A percentile compares a stretch with the other conserved stretches of the same genome.
phyloP scores from a whole-genome alignment of 2,113 vertebrate genomes.

The Gnathonemus longibarbis region DNA sequence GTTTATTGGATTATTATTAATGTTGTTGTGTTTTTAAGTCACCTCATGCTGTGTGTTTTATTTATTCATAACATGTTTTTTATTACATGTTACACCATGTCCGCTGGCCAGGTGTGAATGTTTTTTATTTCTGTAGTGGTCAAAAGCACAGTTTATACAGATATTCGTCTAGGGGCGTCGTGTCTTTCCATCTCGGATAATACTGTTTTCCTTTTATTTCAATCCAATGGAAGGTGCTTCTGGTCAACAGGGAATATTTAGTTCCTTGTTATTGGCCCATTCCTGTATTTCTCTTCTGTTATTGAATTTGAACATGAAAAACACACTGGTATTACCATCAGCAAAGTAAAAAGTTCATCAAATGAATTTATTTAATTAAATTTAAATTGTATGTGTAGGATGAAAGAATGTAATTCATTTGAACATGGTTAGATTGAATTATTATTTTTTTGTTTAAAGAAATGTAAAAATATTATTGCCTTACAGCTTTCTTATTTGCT shows the following conservation, averaged over 20 bases:
- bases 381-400: neutral
- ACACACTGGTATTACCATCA: slow-evolving; percentile 17
- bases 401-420: neutral
- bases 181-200: slow-evolving; percentile 23
- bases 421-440: neutral
- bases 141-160: neutral
- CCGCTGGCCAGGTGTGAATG: neutral
- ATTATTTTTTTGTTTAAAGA: neutral
- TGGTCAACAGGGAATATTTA: slow-evolving; percentile 49
- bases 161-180: neutral
- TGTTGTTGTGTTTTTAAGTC: neutral
- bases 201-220: slow-evolving; percentile 43
- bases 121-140: neutral
- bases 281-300: slow-evolving; percentile 31
- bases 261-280: slow-evolving; percentile 44
- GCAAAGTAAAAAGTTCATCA: neutral
- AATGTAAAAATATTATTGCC: neutral
- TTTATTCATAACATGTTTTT: neutral
- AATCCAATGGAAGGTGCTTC: slow-evolving; percentile 41
- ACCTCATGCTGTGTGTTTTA: neutral
- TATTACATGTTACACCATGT: neutral
- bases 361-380: neutral
- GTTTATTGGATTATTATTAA: neutral
- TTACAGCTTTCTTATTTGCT: neutral
- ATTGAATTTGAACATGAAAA: slow-evolving; percentile 23